Base-by-base conservation (phyloP, 2,113 vertebrate genomes). In the Cryptotis parvus region DNA sequence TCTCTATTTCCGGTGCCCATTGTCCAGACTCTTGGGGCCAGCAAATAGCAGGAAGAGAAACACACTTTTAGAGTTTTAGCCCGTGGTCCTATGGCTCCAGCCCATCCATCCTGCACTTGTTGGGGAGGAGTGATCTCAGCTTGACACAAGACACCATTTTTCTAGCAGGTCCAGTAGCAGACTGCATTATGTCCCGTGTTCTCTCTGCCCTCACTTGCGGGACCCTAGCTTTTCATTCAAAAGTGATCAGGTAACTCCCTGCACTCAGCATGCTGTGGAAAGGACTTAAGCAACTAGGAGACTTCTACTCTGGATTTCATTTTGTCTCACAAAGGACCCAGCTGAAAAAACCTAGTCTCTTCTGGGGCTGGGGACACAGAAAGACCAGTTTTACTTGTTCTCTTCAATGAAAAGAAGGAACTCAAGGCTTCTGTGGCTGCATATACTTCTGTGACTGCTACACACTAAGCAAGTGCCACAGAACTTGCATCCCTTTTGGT, bases 11-110 rank as follows among this genome's bases (percentile, higher is more conserved):
- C 86, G 27, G 18, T 83, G 43, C 91, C 95, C 3, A 35, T n/a
- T 89, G 80, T 94, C 87, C 92, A 94, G 92, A 95, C 81, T 84
- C 82, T 68, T 84, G 82, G 90, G 84, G 22, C 31, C 79, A 43
- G 45, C 75, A 61, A 43, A 68, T 43, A 58, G 35, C 0, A 55
- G 61, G 74, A 74, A 81, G 85, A 86, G 94, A 58, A 96, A n/a
- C 29, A 8, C n/a, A n/a, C 37, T 68, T 81, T 94, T 33, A 79
- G 29, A 94, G 77, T 65, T 45, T 90, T 65, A 88, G 83, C 70
- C 90, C 91, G 75, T 37, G 78, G 15, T 22, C 52, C 78, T 26
- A 33, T 43, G 55, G 69, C 49, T 22, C 0, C 0, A 5, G 15
- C 39, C 22, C 29, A 52, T 49, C 37, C 16, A 1, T 39, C 63